Base-by-base conservation (phyloP, 2,113 vertebrate species). In the Tichodroma muraria region DNA sequence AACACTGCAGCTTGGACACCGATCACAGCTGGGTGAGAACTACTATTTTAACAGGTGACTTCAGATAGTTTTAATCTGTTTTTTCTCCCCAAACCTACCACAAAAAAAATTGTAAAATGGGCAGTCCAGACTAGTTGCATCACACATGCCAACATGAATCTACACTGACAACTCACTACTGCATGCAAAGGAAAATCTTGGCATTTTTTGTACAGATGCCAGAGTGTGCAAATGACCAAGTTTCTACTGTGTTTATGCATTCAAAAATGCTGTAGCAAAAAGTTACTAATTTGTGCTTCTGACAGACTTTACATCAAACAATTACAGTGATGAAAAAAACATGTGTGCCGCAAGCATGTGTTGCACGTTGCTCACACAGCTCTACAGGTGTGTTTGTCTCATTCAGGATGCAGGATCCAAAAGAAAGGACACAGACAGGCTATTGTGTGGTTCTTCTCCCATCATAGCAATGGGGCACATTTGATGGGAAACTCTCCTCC, bases 311-410 rank as follows among this genome's bases (percentile, higher is more conserved):
- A 37, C 30, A 56, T 64, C 17, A 75, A 44, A 44, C 73, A 82
- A 57, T 23, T 38, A 59, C 11, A 80, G 13, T 0, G 7, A 59
- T 16, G 13, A 89, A 45, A 18, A 72, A n/a, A 77, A 91, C 7
- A 37, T 0, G 0, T 8, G 8, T 28, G 5, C 42, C 49, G 42
- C 37, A 88, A 19, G 27, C 33, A 49, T 0, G 0, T 22, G 12
- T 1, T 3, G 4, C 4, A 8, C 52, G 61, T 81, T 10, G 22
- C 38, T 85, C 56, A 25, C 11, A 15, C 8, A 79, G 44, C 49
- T 71, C 28, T 54, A n/a, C 13, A 37, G 19, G 6, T 10, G 21
- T 20, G 11, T 45, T n/a, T n/a, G 15, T 16, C 49, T 61, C 33
- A 38, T 4, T 47, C 12, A 13, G 42, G 27, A 44, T 23, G 4